Conservation (phyloP, 1,140 invertebrate species). For the Dysdera silvatica region DNA sequence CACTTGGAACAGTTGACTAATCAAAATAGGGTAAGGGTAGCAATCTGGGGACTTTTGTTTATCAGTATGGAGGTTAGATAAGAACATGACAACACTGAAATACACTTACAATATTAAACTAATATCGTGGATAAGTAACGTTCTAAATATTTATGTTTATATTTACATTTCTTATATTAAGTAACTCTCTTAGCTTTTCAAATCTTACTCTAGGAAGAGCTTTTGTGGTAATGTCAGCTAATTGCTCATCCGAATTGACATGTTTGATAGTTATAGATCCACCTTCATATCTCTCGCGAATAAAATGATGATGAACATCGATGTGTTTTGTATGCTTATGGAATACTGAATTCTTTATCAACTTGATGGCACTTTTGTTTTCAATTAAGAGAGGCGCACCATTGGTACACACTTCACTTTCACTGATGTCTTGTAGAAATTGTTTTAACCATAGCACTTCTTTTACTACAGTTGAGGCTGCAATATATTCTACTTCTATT, state of each 20-base stretch:
- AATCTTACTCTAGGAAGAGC: neutral
- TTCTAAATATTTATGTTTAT: no score
- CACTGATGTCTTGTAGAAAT: neutral
- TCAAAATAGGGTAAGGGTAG: no score
- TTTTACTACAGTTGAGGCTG: neutral
- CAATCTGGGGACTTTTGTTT: no score
- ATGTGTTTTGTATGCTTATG: constrained; percentile 40
- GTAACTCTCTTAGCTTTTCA: neutral
- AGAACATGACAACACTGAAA: no score
- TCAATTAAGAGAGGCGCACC: constrained; percentile 28
- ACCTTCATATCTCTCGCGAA: constrained; percentile 36
- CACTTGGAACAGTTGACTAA: no score
- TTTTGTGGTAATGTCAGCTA: constrained; percentile 42
- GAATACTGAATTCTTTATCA: constrained; percentile 42
- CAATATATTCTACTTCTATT: neutral
- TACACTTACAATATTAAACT: no score
- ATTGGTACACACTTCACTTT: neutral
- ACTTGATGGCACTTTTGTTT: constrained; percentile 37
- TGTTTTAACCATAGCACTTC: constrained; percentile 3
- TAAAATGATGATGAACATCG: constrained; percentile 40
- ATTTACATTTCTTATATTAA: no score
- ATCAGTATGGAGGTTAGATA: no score
- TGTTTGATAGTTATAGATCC: constrained; percentile 3
- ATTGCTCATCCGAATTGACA: constrained; percentile 29
- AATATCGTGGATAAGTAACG: no score